Evolutionary conservation across 2,888 invertebrate species (phyloP), one percentile per base, ranked within the genome.

Genomic region (Pachycephus smyrnensis): DNA sequence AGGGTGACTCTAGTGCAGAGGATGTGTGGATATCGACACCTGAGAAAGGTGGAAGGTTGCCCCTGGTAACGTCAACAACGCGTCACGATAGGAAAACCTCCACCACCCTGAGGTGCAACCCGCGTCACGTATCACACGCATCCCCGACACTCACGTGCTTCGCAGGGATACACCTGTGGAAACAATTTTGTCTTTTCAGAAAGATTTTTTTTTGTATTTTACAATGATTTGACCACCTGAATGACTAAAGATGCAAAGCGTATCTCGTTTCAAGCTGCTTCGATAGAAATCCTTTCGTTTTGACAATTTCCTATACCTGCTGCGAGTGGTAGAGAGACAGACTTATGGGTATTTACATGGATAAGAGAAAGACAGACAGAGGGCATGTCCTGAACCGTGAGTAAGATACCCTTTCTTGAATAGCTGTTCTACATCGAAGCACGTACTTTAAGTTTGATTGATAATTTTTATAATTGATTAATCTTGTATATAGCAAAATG

Each of bases 61-160:
- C 90, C 91, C 85, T 90, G 88, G 90, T 86, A 89, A 91, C 91
- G 85, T 88, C 88, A 91, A 90, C 89, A 90, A 87, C 86, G 84
- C 88, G 86, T 84, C 81, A 85, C 80, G 82, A 83, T 23, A 55
- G 23, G 55, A 55, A 23, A 55, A 55, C 23, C 23, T 55, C 55
- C 55, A 55, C 55, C 55, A 55, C 55, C 55, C 55, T 55, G 55
- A 55, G 55, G 32, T 33, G 33, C 33, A 73, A 33, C 30, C 73
- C 33, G n/a, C 73, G 31, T 15, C 36, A 76, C 73, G 73, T 35
- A 15, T 76, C 73, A 73, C 76, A 73, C 73, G 76, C 37, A n/a
- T 33, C 33, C 73, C 69, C 36, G 37, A 73, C 32, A 23, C 76
- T 75, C 68, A 11, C 36, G 35, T 68, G 23, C n/a, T 32, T 12